These are phyloP conservation scores for Arbacia lixula DNA, from an alignment of 53 echinoderm and acorn worm species.

Conservation along the genomic window DNA sequence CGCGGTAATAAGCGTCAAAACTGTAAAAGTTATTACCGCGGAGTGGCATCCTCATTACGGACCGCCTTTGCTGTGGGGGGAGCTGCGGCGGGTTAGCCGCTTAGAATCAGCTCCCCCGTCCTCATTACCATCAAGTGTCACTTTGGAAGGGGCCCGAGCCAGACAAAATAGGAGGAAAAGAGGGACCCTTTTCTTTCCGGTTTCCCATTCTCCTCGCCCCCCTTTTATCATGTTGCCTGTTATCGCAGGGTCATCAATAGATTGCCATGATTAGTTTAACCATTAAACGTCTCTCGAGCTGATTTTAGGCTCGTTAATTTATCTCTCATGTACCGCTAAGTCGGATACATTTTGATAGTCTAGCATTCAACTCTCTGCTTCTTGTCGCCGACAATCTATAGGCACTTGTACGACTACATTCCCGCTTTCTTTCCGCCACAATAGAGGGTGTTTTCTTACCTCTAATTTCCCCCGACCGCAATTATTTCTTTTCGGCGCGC, in stretches of 20 bases:
- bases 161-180: no score
- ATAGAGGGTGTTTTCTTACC: no score
- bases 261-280: conserved; percentile 36
- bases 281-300: conserved; percentile 35
- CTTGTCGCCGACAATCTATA: conserved; percentile 2
- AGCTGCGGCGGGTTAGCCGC: no score
- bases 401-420: no score
- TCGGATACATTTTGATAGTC: conserved; percentile 44
- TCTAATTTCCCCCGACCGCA: not conserved
- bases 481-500: conserved; percentile 25
- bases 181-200: no score
- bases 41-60: conserved; percentile 32
- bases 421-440: no score
- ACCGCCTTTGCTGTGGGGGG: conserved; percentile 11
- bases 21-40: conserved; percentile 43
- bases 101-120: no score
- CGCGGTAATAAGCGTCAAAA: conserved; percentile 34
- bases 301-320: not conserved
- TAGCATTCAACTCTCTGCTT: not conserved
- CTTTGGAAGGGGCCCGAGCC: no score
- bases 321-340: conserved; percentile 9
- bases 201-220: no score
- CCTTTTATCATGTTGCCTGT: no score
- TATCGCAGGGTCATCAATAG: conserved; percentile 48
- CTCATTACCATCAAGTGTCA: no score